Base-by-base conservation (phyloP, 2,113 vertebrate species). In the Accipiter virgatus region DNA sequence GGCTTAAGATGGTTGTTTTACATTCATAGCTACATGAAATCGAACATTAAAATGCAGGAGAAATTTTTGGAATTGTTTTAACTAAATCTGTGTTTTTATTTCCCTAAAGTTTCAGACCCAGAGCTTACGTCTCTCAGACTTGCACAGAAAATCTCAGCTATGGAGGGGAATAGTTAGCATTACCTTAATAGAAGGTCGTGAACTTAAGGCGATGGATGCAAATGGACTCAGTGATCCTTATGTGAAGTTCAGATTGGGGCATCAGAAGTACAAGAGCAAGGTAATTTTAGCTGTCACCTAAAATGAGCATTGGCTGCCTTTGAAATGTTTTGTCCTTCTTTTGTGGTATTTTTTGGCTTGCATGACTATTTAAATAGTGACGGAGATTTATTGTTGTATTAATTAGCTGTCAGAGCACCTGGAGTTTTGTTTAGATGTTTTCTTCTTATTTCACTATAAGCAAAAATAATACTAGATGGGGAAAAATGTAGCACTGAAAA, bases 211-310 rank as follows among this genome's bases (percentile, higher is more conserved):
- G 0, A 99, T 99, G 99, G 99, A 99, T 91, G 81, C 98, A 89
- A 99, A 99, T 23, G 99, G 99, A 40, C 84, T 99, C 53, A 99
- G 99, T 47, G 99, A 99, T 93, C 99, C 99, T 16, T 99, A 99
- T 0, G 99, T 99, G 94, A 99, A 99, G 97, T 99, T 99, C 95
- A 98, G 98, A 13, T 93, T 99, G 96, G 99, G 99, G 4, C 99
- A 99, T 96, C 99, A 99, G 97, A 99, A 99, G 68, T 99, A 99
- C 97, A 99, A 99, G 97, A 99, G 99, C 98, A 99, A 99, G 99
- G 99, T 99, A 98, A 96, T 47, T 50, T 61, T 40, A 63, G 3
- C 23, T 61, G 26, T 58, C 45, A 23, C 61, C 5, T 8, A 3
- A 50, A 2, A 0, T 4, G 16, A 1, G 1, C 8, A 2, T 31